These are phyloP conservation scores for Brachyalestes nurse DNA, from an alignment of 2,797 vertebrate species.

Conservation along the genomic window DNA sequence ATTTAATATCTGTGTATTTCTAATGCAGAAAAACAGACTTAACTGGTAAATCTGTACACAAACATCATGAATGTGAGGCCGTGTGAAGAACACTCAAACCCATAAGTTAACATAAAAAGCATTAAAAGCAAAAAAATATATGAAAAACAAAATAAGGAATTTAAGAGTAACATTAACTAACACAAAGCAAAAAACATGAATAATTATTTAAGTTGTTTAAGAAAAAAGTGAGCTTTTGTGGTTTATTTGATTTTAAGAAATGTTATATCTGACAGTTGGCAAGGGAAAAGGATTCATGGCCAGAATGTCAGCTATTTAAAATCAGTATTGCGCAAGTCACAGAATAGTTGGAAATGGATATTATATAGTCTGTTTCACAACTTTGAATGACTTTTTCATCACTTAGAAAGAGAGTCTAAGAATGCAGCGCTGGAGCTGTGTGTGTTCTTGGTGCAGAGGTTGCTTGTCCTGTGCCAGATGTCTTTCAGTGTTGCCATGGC, in stretches of 20 bases:
- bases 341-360: not conserved
- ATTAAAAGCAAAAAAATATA: too few species aligned
- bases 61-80: too few species aligned
- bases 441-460: slow-evolving; percentile 33
- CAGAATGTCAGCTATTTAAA: not conserved
- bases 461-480: slow-evolving; percentile 64
- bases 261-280: not conserved
- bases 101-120: too few species aligned
- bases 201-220: too few species aligned
- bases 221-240: not conserved
- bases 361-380: not conserved
- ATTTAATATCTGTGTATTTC: too few species aligned
- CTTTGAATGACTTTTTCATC: not conserved
- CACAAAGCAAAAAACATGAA: too few species aligned
- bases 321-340: not conserved
- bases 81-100: too few species aligned
- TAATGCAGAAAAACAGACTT: too few species aligned
- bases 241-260: not conserved
- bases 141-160: too few species aligned
- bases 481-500: slow-evolving; percentile 56
- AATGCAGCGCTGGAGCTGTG: slow-evolving; percentile 27
- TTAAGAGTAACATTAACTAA: too few species aligned
- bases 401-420: not conserved
- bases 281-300: not conserved
- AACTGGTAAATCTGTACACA: too few species aligned